phyloP scores from a whole-genome alignment of 2,888 invertebrate species.

The Lasius platythorax region DNA sequence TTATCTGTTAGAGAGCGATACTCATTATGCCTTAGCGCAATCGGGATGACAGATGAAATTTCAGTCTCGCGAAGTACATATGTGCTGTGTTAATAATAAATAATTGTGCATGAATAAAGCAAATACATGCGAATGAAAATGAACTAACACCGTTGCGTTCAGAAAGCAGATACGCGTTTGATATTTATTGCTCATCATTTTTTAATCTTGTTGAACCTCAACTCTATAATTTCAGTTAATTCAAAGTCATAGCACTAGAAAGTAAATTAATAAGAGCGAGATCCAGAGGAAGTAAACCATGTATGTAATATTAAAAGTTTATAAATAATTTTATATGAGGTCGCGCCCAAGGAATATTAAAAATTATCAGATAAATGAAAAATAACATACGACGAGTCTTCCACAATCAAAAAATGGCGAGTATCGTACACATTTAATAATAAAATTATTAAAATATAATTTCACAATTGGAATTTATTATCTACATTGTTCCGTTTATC shows the following conservation, averaged over 20 bases:
- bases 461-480: not conserved
- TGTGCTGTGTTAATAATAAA: conserved; percentile 1
- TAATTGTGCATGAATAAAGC: not conserved
- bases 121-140: not conserved
- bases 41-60: conserved; percentile 7
- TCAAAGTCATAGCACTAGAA: not conserved
- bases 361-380: not conserved
- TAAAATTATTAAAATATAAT: conserved; percentile 15
- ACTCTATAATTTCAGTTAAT: not conserved
- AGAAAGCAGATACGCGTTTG: not conserved
- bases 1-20: not conserved
- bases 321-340: not conserved
- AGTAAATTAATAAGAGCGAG: not conserved
- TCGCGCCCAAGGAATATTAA: not conserved
- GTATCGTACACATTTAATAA: not conserved
- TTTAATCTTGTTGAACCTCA: conserved; percentile 1
- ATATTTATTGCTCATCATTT: not conserved
- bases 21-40: conserved; percentile 10
- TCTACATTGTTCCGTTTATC: not conserved
- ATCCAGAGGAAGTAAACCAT: not conserved
- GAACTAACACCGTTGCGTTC: not conserved
- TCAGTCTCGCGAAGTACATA: not conserved
- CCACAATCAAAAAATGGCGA: not conserved
- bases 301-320: not conserved
- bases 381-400: not conserved